Evolutionary conservation across 2,797 vertebrate species (phyloP).

Genomic region (Danio kyathit): DNA sequence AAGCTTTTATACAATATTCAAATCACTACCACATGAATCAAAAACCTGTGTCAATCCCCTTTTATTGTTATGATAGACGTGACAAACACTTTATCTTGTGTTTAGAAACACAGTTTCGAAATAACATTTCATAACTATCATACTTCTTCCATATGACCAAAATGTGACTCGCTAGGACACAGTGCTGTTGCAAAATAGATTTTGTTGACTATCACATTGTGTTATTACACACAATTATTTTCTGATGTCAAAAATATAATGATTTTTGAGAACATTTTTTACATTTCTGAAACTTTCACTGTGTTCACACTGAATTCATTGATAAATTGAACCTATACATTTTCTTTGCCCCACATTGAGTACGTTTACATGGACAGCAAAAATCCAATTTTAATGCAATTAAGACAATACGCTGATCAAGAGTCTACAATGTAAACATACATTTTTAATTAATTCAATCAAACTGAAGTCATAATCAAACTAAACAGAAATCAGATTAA

Average conservation of each 20-base stretch:
- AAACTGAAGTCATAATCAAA: too few species aligned
- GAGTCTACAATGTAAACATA: too few species aligned
- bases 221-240: not conserved
- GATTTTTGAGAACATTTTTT: not conserved
- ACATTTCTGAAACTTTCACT: not conserved
- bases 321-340: not conserved
- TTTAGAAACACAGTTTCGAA: constrained; percentile 6
- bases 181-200: not conserved
- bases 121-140: not conserved
- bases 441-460: too few species aligned
- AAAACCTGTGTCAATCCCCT: not conserved
- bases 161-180: not conserved
- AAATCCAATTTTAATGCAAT: too few species aligned
- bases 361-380: too few species aligned
- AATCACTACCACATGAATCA: not conserved
- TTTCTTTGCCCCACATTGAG: too few species aligned
- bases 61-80: not conserved
- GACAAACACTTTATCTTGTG: not conserved
- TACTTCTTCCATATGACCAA: not conserved
- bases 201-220: not conserved
- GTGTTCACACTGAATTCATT: not conserved
- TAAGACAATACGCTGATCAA: too few species aligned
- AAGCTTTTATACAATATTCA: not conserved
- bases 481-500: too few species aligned
- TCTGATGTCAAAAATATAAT: not conserved